Evolutionary conservation across 2,797 vertebrate genomes (phyloP), one percentile per base, ranked within the genome.

Genomic region (Psittacula derbiana): DNA sequence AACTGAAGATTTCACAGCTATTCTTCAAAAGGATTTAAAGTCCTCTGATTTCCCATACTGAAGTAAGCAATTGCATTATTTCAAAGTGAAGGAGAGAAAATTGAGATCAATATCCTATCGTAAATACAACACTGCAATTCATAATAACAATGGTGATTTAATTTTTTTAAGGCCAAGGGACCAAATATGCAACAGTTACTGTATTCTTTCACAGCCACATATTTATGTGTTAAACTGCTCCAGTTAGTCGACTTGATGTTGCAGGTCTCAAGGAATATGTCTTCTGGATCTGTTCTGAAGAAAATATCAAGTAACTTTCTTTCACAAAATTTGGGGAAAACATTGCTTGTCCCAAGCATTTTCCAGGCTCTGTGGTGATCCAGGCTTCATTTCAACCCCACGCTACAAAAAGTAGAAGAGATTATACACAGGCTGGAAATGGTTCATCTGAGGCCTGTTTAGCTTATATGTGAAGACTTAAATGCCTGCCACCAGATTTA

Each of bases 41-140:
- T 92, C 78, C 95, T 94, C 62, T 92, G 91, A 62, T 78, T 92
- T 96, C 86, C 95, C 62, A 61, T 12, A 95, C 71, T 97, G 92
- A 96, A 96, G 93, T 94, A 97, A 97, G 72, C 79, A 96, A 95
- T 97, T 96, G 88, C 87, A 88, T 97, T 98, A 95, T 90, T 87
- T 97, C 93, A 80, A 13, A 57, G 49, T 94, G 94, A 95, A 97
- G 83, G 93, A 90, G 93, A 91, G 67, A 93, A 95, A 96, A 96
- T 61, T 90, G 88, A 92, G 95, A 98, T 98, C 96, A 79, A 98
- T 97, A 96, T 83, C 46, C 65, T 36, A 38, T 87, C 23, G 50
- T 96, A 96, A 96, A 96, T 92, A 83, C 76, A 90, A 46, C 2
- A 4, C 67, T 86, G 81, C 85, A 93, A 91, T 96, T 67, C 23